Evolutionary conservation across 2,113 vertebrate genomes (phyloP), one percentile per base, ranked within the genome.

Genomic region (Tachuris rubrigastra): DNA sequence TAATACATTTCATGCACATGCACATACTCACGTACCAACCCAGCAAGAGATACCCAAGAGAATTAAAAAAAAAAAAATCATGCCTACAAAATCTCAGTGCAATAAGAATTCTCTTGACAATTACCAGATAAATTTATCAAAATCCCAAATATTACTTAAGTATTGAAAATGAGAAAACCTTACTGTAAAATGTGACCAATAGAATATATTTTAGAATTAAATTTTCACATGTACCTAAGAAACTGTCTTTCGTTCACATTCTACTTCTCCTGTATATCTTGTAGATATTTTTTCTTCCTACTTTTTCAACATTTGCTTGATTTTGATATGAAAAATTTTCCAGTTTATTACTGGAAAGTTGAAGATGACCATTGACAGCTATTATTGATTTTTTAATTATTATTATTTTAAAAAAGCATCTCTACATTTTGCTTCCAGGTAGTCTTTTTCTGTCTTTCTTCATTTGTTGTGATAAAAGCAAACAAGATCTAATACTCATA

Each of bases 11-110:
- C 19, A 27, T 63, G 22, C 41, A n/a, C 23, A 49, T 28, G 24
- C 39, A 68, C 31, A 12, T 46, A 13, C 24, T 74, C 2, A 0
- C 1, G 2, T 65, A 42, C 17, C 44, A 21, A 69, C 13, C 30
- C 62, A 65, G 37, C 33, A 85, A 53, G 25, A 74, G 22, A 76
- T 58, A 10, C 42, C 19, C 9, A 39, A 55, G 42, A 78, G 12
- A 76, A n/a, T 63, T 5, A 27, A 37, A 52, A 52, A 41, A 50
- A 41, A 35, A 47, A 47, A 81, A 44, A 25, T 1, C 7, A 42
- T 8, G 7, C 33, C 41, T 75, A 47, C 52, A 59, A 59, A 82
- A 67, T 75, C 24, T 82, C 39, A 65, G 0, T 55, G 39, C 39
- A 75, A 31, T 42, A 46, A 55, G 19, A 78, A 59, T 87, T 52